Evolutionary conservation across 1,140 invertebrate species (phyloP).

Genomic region (Drosophila kepulauana): DNA sequence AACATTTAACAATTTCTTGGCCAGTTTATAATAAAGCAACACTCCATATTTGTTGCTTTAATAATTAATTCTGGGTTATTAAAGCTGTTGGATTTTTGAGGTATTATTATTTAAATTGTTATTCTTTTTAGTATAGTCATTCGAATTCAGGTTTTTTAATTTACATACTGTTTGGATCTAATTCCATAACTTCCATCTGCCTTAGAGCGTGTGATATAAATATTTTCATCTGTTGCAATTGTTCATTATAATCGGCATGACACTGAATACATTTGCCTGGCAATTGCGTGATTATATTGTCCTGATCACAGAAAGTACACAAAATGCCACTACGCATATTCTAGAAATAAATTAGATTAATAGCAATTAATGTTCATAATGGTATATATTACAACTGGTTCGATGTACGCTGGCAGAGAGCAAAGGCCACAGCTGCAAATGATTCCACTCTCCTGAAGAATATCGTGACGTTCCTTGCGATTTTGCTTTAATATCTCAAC

Average conservation of each 20-base stretch:
- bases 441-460: not conserved
- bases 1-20: not conserved
- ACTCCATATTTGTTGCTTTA: not conserved
- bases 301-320: conserved; percentile 14
- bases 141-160: not conserved
- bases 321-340: conserved; percentile 3
- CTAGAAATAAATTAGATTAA: conserved; percentile 13
- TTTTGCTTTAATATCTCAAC: not conserved
- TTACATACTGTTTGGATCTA: conserved; percentile 13
- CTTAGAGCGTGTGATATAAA: conserved; percentile 13
- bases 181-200: conserved; percentile 12
- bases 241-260: conserved; percentile 4
- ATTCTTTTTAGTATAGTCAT: not conserved
- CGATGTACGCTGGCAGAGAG: not conserved
- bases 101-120: not conserved
- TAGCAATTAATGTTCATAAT: not conserved
- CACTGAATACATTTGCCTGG: conserved; percentile 17
- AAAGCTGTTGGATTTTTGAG: not conserved
- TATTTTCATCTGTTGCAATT: conserved; percentile 3
- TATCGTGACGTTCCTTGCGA: not conserved
- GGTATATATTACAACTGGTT: conserved; percentile 6
- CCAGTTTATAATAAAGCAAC: not conserved
- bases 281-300: conserved; percentile 2
- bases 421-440: conserved; percentile 17
- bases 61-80: not conserved